Conservation (phyloP, 2,113 vertebrate genomes). For the Vimba vimba region DNA sequence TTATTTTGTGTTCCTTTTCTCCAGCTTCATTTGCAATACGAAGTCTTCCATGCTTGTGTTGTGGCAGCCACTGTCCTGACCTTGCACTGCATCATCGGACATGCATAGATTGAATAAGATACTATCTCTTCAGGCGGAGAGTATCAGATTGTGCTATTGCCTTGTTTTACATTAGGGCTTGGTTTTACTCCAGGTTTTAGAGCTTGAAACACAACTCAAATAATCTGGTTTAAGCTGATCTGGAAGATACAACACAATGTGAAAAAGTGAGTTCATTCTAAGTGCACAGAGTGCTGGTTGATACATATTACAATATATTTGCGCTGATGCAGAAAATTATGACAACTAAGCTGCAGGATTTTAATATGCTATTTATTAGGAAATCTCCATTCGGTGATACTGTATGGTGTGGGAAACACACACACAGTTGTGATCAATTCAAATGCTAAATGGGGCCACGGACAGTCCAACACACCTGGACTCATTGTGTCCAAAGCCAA, state of each 20-base stretch:
- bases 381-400: neutral
- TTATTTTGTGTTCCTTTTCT: neutral
- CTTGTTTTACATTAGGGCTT: constrained; percentile 38
- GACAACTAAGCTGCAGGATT: neutral
- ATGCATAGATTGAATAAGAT: constrained; percentile 31
- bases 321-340: neutral
- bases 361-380: neutral
- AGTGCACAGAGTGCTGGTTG: neutral
- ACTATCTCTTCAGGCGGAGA: neutral
- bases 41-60: neutral
- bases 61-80: constrained; percentile 29
- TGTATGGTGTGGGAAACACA: neutral
- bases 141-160: constrained; percentile 25
- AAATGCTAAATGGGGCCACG: neutral
- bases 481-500: constrained; percentile 45
- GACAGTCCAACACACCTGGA: constrained; percentile 28
- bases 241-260: constrained; percentile 12
- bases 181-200: constrained; percentile 25
- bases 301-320: neutral
- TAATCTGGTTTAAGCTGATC: neutral
- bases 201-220: neutral
- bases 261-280: constrained; percentile 13
- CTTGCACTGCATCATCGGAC: constrained; percentile 27
- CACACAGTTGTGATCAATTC: constrained; percentile 8
- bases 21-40: neutral